Conservation (phyloP, 2,113 vertebrate species). For the Chlorocebus sabaeus region DNA sequence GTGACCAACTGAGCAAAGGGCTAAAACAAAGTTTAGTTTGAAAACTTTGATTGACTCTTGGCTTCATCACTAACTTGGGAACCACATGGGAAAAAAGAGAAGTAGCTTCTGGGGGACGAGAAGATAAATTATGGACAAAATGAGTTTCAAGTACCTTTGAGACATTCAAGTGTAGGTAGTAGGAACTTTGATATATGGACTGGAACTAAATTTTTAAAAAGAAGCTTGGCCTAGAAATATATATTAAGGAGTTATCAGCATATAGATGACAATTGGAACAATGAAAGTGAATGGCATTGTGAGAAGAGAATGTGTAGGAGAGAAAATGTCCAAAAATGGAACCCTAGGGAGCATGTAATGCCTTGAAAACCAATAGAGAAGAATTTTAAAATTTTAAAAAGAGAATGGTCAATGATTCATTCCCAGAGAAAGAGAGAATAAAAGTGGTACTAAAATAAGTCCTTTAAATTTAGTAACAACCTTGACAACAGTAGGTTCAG, state of each 20-base stretch:
- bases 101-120: neutral
- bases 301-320: neutral
- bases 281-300: neutral
- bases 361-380: conserved; percentile 1
- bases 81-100: neutral
- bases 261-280: neutral
- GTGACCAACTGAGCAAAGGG: neutral
- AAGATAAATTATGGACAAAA: conserved; percentile 43
- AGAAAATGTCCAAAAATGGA: conserved; percentile 34
- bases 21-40: neutral
- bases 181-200: conserved; percentile 52
- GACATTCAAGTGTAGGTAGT: conserved; percentile 8
- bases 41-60: neutral
- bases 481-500: conserved; percentile 35
- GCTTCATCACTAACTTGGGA: neutral
- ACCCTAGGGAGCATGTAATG: neutral
- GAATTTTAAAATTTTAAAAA: conserved; percentile 45
- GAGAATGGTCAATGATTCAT: conserved; percentile 55
- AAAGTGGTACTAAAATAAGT: conserved; percentile 48
- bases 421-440: neutral
- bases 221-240: conserved; percentile 4
- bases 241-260: conserved; percentile 49
- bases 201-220: conserved; percentile 41
- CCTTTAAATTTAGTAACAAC: conserved; percentile 49
- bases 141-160: conserved; percentile 35